Evolutionary conservation across 1,140 invertebrate genomes (phyloP).

Genomic region (Bombus soroeensis): DNA sequence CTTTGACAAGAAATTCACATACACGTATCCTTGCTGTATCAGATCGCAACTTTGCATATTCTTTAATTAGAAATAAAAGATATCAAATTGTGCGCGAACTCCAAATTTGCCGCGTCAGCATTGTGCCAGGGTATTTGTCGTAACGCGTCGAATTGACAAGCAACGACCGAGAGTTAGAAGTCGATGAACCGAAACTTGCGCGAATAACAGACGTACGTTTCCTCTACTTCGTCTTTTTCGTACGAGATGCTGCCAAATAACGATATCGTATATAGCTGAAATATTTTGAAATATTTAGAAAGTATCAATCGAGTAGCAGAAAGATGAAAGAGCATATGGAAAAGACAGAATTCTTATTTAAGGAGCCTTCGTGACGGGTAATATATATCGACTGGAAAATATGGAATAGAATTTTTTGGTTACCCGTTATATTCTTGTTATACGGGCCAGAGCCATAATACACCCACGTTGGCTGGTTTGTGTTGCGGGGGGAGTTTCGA

Average conservation of each 20-base stretch:
- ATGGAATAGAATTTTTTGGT: slow-evolving; percentile 2
- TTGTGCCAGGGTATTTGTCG: no score
- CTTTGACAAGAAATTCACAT: no score
- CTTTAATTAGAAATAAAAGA: no score
- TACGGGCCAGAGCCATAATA: slow-evolving; percentile 35
- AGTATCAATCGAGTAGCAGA: accelerated
- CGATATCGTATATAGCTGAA: no score
- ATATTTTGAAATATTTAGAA: no score
- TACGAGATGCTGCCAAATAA: no score
- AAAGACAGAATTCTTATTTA: neutral
- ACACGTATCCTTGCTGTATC: no score
- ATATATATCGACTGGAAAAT: neutral
- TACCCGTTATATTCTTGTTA: slow-evolving; percentile 30
- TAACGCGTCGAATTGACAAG: no score
- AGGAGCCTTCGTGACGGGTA: neutral
- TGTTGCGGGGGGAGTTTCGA: neutral
- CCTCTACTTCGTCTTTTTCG: no score
- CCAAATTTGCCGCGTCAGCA: no score
- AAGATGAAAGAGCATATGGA: neutral
- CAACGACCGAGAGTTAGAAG: neutral
- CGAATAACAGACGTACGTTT: neutral
- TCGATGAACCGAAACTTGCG: neutral
- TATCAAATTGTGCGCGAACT: no score
- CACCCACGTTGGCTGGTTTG: slow-evolving; percentile 40
- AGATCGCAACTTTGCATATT: no score